Percentiles rank a stretch among this genome's conserved stretches.
These are phyloP conservation scores for Ophion ventricosus DNA, from an alignment of 2,888 invertebrate species.

Conservation along the genomic window DNA sequence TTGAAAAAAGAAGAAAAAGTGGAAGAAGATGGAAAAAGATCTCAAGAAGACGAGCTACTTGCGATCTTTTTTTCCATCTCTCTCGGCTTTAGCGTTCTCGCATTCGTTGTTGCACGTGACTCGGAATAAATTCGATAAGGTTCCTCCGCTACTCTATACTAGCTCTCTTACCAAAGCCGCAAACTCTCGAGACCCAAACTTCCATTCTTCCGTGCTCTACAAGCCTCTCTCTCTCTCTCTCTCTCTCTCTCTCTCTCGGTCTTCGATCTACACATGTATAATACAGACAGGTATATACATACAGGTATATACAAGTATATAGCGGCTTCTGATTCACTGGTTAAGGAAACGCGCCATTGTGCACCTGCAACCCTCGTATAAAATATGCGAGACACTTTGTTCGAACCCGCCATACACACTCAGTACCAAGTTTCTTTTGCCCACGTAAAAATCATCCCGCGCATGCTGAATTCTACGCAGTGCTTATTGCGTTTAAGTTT, in stretches of 20 bases:
- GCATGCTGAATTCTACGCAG: constrained; percentile 38
- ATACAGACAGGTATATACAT: background rate
- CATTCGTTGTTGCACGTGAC: constrained; percentile 72
- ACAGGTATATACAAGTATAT: constrained; percentile 8
- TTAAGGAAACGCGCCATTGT: constrained; percentile 52
- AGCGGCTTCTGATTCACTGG: constrained; percentile 32
- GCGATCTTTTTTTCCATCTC: background rate
- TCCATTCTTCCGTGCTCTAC: constrained; percentile 32
- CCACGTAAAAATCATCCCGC: constrained; percentile 20
- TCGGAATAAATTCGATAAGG: constrained; percentile 76
- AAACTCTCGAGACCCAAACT: constrained; percentile 62
- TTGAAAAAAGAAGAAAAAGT: constrained; percentile 15
- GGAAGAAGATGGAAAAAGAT: constrained; percentile 57
- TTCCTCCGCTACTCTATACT: constrained; percentile 40
- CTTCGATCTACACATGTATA: constrained; percentile 25
- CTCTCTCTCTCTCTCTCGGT: constrained; percentile 3
- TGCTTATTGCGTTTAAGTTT: background rate
- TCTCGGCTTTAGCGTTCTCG: constrained; percentile 60
- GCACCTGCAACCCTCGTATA: constrained; percentile 58
- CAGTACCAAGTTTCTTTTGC: constrained; percentile 22
- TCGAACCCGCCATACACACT: constrained; percentile 29
- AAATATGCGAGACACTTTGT: constrained; percentile 46
- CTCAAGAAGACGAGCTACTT: constrained; percentile 42
- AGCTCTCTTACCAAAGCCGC: constrained; percentile 54
- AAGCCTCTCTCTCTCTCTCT: constrained; percentile 10